phyloP scores from a whole-genome alignment of 2,113 vertebrate species.

The Propithecus coquereli region DNA sequence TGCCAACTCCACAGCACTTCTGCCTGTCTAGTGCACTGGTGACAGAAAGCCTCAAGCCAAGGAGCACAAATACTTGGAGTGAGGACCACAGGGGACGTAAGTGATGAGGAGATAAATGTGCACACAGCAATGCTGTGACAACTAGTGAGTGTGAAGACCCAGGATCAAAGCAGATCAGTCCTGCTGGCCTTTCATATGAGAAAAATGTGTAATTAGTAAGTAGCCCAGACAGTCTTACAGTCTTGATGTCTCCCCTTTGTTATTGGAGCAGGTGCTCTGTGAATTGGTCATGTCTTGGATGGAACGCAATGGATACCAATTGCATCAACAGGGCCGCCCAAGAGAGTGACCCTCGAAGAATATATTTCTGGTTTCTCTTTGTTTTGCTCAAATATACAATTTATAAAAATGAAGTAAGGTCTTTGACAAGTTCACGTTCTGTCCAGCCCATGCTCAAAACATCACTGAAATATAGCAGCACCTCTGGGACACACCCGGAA shows the following conservation, averaged over 20 bases:
- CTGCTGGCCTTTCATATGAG: neutral
- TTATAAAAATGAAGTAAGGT: slow-evolving; percentile 4
- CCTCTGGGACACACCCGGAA: neutral
- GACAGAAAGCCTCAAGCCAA: neutral
- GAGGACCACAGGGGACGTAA: accelerated
- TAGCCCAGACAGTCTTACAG: neutral
- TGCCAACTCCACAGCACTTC: neutral
- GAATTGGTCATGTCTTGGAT: neutral
- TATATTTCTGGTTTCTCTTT: slow-evolving; percentile 27
- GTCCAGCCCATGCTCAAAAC: neutral
- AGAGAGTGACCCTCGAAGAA: neutral
- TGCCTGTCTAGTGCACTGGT: neutral
- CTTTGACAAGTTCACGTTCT: slow-evolving; percentile 47
- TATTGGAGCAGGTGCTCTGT: neutral
- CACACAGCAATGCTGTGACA: accelerated
- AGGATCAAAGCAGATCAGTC: neutral
- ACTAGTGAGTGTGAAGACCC: neutral
- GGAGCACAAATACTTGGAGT: neutral
- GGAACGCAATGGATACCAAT: neutral
- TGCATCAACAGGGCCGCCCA: neutral
- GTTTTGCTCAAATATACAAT: slow-evolving; percentile 22
- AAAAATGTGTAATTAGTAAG: neutral
- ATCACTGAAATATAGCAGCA: neutral
- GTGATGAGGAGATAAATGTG: too few relatives aligned
- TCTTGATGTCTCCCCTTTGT: neutral